A percentile compares a stretch with the other conserved stretches of the same genome.
These are phyloP conservation scores for Pantherophis guttatus DNA, from an alignment of 2,113 vertebrate genomes.

Conservation along the genomic window DNA sequence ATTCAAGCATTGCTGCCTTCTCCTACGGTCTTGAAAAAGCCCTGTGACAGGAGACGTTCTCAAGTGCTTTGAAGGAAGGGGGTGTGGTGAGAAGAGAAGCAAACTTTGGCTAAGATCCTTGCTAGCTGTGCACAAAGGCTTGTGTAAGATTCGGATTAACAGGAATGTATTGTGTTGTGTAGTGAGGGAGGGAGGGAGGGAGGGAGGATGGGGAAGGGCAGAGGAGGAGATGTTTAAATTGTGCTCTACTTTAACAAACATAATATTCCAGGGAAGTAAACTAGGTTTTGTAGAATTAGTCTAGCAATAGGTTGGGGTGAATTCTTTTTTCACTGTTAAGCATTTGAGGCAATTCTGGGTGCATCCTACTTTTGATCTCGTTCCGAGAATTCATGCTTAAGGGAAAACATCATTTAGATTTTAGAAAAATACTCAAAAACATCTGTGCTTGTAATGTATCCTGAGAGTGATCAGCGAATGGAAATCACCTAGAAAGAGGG, in stretches of 20 bases:
- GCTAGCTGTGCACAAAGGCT: background rate
- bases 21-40: background rate
- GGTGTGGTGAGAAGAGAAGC: background rate
- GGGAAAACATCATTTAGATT: background rate
- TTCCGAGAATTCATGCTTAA: background rate
- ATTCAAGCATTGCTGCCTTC: slow-evolving; percentile 28
- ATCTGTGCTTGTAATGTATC: background rate
- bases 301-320: slow-evolving; percentile 25
- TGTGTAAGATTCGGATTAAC: background rate
- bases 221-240: background rate
- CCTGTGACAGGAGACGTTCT: slow-evolving; percentile 25
- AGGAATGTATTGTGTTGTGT: background rate
- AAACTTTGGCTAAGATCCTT: background rate
- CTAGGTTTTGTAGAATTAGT: background rate
- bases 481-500: slow-evolving; percentile 15
- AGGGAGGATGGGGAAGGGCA: background rate
- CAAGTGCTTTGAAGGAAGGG: background rate
- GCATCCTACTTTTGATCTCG: background rate
- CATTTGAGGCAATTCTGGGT: background rate
- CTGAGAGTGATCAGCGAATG: background rate
- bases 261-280: background rate
- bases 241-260: background rate
- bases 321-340: slow-evolving; percentile 20
- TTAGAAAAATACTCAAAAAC: background rate
- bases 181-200: background rate